phyloP scores from a whole-genome alignment of 2,888 invertebrate genomes.

The Hydroisotoma schaefferi region DNA sequence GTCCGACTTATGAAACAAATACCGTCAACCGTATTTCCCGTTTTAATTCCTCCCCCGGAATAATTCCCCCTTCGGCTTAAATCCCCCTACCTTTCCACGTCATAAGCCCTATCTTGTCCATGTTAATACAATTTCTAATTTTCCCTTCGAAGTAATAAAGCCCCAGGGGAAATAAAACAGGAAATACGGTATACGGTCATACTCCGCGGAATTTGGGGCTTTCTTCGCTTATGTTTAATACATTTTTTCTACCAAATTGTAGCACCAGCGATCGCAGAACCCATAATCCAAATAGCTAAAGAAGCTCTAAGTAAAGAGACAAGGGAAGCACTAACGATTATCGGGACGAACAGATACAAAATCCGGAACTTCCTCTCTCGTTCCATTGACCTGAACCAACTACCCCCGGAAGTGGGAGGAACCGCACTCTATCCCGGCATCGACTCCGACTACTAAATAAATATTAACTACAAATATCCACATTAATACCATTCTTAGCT shows the following conservation, averaged over 20 bases:
- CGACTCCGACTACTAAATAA: too few species aligned
- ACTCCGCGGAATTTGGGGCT: too few species aligned
- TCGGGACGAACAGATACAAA: neutral
- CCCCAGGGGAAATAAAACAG: neutral
- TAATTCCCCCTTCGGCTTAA: neutral
- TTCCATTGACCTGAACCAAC: neutral
- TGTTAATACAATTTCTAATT: neutral
- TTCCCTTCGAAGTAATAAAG: neutral
- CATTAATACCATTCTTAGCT: too few species aligned
- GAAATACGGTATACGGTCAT: too few species aligned
- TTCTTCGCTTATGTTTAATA: too few species aligned
- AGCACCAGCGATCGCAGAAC: neutral
- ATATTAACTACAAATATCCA: too few species aligned
- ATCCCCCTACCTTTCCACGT: neutral
- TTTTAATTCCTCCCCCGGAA: too few species aligned
- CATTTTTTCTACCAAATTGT: neutral
- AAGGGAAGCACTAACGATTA: neutral
- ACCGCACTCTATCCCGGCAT: too few species aligned
- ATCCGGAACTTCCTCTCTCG: neutral
- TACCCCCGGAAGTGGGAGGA: neutral
- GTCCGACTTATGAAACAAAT: too few species aligned
- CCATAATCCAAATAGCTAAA: neutral
- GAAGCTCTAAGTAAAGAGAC: neutral
- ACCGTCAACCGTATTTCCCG: too few species aligned
- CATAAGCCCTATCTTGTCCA: neutral